Percentiles rank a stretch among this genome's conserved stretches.
These are phyloP conservation scores for Muscina levida DNA, from an alignment of 2,888 invertebrate genomes.

Conservation along the genomic window DNA sequence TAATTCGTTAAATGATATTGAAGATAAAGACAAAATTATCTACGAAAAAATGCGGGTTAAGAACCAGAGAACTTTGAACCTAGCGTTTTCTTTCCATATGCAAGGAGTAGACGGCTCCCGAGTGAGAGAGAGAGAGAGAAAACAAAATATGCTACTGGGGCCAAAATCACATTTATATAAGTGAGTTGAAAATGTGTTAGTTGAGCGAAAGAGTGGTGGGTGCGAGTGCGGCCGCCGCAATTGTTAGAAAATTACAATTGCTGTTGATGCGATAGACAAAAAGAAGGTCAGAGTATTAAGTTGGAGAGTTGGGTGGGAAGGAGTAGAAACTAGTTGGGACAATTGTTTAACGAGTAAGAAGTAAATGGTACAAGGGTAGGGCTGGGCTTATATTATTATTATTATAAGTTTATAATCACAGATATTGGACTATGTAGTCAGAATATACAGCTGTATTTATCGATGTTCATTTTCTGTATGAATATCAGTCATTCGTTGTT, in stretches of 20 bases:
- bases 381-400: no score
- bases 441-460: no score
- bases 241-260: conserved; percentile 17
- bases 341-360: no score
- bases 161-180: not conserved
- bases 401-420: no score
- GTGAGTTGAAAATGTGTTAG: no score
- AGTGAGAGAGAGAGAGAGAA: not conserved
- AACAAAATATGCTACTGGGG: conserved; percentile 28
- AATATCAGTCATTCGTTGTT: no score
- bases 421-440: no score
- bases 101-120: not conserved
- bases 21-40: conserved; percentile 26
- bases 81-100: not conserved
- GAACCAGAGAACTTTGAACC: conserved; percentile 41
- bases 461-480: no score
- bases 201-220: not conserved
- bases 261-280: conserved; percentile 3
- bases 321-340: no score
- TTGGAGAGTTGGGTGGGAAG: no score
- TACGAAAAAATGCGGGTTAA: conserved; percentile 34
- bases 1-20: conserved; percentile 18
- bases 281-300: not conserved
- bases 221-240: conserved; percentile 11
- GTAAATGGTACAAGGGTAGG: no score